Percentiles rank a stretch among this genome's conserved stretches.
phyloP scores from a whole-genome alignment of 2,113 vertebrate species.

The Ornithorhynchus anatinus region DNA sequence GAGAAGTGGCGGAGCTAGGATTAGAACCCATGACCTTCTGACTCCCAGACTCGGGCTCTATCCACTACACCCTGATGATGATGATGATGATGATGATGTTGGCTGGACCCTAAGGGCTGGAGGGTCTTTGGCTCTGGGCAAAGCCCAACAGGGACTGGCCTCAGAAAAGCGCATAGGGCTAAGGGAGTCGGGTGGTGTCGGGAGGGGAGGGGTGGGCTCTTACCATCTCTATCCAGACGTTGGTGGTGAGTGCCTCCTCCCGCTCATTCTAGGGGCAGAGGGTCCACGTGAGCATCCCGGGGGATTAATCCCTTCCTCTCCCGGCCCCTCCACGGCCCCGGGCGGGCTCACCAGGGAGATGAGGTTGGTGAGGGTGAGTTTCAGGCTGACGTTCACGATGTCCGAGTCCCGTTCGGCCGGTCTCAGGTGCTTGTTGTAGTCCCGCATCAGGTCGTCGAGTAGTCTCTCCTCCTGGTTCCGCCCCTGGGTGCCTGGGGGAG shows the following conservation, averaged over 20 bases:
- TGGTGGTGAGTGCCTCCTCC: slow-evolving; percentile 91
- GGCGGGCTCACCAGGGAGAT: slow-evolving; percentile 85
- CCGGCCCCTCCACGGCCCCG: not conserved
- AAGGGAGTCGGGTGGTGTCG: not conserved
- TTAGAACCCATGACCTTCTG: no score
- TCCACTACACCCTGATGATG: no score
- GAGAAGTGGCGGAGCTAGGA: no score
- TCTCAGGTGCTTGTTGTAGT: slow-evolving; percentile 83
- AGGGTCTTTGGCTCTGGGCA: no score
- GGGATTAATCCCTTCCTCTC: not conserved
- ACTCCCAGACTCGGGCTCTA: no score
- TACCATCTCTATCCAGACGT: slow-evolving; percentile 97
- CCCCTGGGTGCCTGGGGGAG: slow-evolving; percentile 52
- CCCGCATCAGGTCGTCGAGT: slow-evolving; percentile 83
- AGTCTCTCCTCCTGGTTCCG: slow-evolving; percentile 87
- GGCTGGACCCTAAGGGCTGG: no score
- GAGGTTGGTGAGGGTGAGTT: slow-evolving; percentile 96
- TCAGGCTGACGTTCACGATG: slow-evolving; percentile 84
- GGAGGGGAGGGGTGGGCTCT: slow-evolving; percentile 21
- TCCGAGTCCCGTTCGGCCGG: slow-evolving; percentile 72
- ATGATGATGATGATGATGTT: no score
- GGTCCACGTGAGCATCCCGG: not conserved
- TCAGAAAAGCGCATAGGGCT: no score
- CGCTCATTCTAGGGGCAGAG: slow-evolving; percentile 81
- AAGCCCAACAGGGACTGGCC: not conserved